A percentile compares a stretch with the other conserved stretches of the same genome.
Evolutionary conservation across 2,113 vertebrate genomes (phyloP).

Genomic region (Notarius quadriscutis): DNA sequence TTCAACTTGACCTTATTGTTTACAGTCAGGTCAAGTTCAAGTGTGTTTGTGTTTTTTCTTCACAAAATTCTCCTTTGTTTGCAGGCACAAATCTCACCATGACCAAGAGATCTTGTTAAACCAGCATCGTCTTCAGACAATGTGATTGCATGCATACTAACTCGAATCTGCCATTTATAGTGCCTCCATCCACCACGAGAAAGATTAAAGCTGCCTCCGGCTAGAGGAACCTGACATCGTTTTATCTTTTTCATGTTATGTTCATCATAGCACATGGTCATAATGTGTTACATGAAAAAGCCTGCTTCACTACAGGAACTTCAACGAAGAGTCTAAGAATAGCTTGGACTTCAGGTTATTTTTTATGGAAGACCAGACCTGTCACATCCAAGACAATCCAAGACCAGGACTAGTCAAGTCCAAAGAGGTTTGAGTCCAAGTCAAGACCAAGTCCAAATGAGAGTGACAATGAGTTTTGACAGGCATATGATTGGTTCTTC

Average conservation of each 20-base stretch:
- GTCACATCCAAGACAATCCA: too few species aligned
- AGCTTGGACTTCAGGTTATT: not conserved
- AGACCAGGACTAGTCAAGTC: too few species aligned
- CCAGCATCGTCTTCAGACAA: not conserved
- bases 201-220: not conserved
- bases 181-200: not conserved
- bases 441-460: too few species aligned
- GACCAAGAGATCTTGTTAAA: not conserved
- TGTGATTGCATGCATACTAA: not conserved
- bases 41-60: not conserved
- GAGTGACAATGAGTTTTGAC: too few species aligned
- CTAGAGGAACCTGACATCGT: not conserved
- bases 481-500: too few species aligned
- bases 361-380: too few species aligned
- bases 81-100: not conserved
- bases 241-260: constrained; percentile 1
- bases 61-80: not conserved
- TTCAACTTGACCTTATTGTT: not conserved
- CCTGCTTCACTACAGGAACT: not conserved
- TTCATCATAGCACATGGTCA: not conserved
- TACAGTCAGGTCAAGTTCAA: not conserved
- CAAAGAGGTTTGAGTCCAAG: too few species aligned
- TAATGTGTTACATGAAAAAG: not conserved
- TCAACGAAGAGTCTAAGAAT: not conserved
- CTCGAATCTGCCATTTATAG: not conserved